Conservation (phyloP, 2,888 invertebrate species). For the Netelia fuscicornis region DNA sequence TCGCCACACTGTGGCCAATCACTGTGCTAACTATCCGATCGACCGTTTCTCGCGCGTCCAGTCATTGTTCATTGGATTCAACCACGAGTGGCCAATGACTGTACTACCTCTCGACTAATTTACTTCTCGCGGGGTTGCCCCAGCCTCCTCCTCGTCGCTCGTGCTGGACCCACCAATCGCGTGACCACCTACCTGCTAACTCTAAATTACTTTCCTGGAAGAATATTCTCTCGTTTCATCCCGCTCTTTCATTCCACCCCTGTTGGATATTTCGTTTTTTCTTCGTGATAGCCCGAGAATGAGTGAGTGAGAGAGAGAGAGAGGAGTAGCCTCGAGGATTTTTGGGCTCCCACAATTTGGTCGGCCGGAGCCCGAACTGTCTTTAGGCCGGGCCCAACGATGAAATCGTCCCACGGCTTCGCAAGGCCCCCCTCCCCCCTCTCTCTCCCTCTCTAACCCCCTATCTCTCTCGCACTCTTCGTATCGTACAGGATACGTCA, state of each 20-base stretch:
- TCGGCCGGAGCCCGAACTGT: constrained; percentile 20
- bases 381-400: constrained; percentile 35
- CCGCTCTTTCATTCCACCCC: constrained; percentile 71
- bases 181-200: constrained; percentile 80
- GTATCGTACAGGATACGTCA: constrained; percentile 3
- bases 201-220: constrained; percentile 80
- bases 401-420: constrained; percentile 49
- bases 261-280: constrained; percentile 45
- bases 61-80: no score
- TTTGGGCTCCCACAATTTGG: constrained; percentile 42
- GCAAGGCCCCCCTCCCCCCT: constrained; percentile 10
- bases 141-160: neutral
- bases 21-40: neutral
- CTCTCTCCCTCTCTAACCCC: constrained; percentile 3
- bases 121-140: neutral
- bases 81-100: neutral
- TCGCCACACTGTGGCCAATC: neutral
- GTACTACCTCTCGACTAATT: neutral
- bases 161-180: constrained; percentile 72
- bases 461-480: neutral
- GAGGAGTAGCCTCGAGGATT: constrained; percentile 4
- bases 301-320: neutral
- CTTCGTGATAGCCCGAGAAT: constrained; percentile 14
- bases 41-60: no score
- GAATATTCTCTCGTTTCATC: constrained; percentile 69